A percentile compares a stretch with the other conserved stretches of the same genome.
Evolutionary conservation across 2,888 invertebrate species (phyloP).

Genomic region (Parnassius glacialis): DNA sequence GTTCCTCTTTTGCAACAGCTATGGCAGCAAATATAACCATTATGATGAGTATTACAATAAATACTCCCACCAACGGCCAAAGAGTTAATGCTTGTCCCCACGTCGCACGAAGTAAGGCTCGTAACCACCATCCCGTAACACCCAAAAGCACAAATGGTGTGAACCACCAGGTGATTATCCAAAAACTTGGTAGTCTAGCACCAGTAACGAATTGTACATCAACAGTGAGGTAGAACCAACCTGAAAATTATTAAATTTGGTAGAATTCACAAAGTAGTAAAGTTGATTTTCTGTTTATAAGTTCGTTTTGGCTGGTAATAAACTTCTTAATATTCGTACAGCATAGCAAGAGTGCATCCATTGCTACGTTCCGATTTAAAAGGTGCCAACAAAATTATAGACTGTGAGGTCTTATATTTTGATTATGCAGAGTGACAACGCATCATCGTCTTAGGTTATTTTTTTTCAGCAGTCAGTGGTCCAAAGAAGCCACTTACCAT

Average conservation of each 20-base stretch:
- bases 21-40: slow-evolving; percentile 64
- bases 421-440: too few species aligned
- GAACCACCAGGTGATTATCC: slow-evolving; percentile 64
- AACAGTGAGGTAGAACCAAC: slow-evolving; percentile 62
- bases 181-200: slow-evolving; percentile 56
- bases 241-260: slow-evolving; percentile 43
- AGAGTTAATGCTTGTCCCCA: slow-evolving; percentile 50
- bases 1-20: slow-evolving; percentile 71
- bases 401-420: too few species aligned
- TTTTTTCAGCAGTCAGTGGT: too few species aligned
- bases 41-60: slow-evolving; percentile 54
- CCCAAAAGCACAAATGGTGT: slow-evolving; percentile 59
- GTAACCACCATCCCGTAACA: slow-evolving; percentile 69
- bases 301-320: too few species aligned
- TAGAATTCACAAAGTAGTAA: too few species aligned
- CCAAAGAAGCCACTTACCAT: too few species aligned
- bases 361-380: too few species aligned
- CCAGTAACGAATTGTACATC: slow-evolving; percentile 72
- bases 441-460: too few species aligned
- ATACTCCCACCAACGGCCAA: slow-evolving; percentile 63
- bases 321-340: too few species aligned
- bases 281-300: too few species aligned
- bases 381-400: too few species aligned
- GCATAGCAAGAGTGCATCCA: too few species aligned
- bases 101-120: slow-evolving; percentile 48